Evolutionary conservation across 1,140 invertebrate genomes (phyloP).

Genomic region (Periplaneta americana): DNA sequence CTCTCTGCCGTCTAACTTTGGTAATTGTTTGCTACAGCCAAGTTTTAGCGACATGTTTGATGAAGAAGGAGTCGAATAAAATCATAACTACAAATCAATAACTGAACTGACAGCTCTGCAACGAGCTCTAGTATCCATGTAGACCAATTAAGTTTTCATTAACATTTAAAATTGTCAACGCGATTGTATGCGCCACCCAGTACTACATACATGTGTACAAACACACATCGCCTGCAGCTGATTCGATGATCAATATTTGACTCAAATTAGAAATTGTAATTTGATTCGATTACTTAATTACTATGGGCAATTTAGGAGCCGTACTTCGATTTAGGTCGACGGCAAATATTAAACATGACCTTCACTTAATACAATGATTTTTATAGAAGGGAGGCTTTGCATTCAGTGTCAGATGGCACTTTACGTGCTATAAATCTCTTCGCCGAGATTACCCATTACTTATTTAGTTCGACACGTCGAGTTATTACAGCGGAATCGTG

Average conservation of each 20-base stretch:
- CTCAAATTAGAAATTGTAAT: background rate
- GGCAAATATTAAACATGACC: background rate
- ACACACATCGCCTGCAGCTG: background rate
- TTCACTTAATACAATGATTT: background rate
- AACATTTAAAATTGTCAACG: background rate
- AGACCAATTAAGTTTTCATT: background rate
- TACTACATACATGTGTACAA: background rate
- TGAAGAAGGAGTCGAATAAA: background rate
- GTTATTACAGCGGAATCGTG: no score
- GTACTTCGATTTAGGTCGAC: background rate
- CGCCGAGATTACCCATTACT: no score
- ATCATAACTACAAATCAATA: background rate
- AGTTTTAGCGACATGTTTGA: background rate
- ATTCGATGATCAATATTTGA: background rate
- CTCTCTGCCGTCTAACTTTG: background rate
- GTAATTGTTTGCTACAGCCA: background rate
- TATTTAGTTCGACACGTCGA: no score
- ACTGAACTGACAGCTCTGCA: background rate
- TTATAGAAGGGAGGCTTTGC: no score
- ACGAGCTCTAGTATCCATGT: background rate
- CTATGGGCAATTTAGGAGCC: background rate
- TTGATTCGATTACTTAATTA: background rate
- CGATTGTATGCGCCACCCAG: background rate
- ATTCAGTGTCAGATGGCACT: no score
- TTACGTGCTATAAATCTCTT: no score